Percentiles rank a stretch among this genome's conserved stretches.
Evolutionary conservation across 2,113 vertebrate species (phyloP).

Genomic region (Suncus etruscus): DNA sequence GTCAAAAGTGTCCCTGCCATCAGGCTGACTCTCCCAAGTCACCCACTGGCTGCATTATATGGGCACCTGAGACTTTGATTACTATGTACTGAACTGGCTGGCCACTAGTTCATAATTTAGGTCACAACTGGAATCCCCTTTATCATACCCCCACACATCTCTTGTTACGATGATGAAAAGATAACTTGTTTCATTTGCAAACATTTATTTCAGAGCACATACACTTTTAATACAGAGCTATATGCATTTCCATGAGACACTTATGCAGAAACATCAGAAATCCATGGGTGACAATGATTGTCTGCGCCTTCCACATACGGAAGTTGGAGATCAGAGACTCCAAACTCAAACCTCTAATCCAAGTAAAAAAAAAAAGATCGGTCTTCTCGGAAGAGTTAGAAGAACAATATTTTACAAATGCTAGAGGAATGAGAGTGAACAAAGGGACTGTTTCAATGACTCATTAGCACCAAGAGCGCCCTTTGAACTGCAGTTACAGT

Average conservation of each 20-base stretch:
- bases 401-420: constrained; percentile 37
- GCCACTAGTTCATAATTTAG: background rate
- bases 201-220: constrained; percentile 92
- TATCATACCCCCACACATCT: background rate
- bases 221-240: constrained; percentile 89
- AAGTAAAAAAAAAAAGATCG: constrained; percentile 69
- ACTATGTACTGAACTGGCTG: background rate
- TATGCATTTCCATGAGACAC: constrained; percentile 84
- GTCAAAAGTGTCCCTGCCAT: background rate
- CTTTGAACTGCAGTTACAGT: background rate
- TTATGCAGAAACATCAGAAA: constrained; percentile 81
- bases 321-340: constrained; percentile 92
- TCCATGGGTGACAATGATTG: constrained; percentile 89
- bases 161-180: constrained; percentile 65
- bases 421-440: constrained; percentile 30
- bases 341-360: constrained; percentile 86
- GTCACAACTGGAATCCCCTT: background rate
- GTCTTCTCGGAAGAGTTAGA: constrained; percentile 69
- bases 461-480: constrained; percentile 23
- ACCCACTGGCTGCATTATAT: background rate
- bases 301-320: constrained; percentile 89
- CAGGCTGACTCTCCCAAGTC: background rate
- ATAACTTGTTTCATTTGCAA: constrained; percentile 86
- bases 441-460: constrained; percentile 17
- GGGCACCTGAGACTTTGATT: background rate